Percentiles rank a stretch among this genome's conserved stretches.
Conservation (phyloP, 2,113 vertebrate species). For the Azemiops feae region DNA sequence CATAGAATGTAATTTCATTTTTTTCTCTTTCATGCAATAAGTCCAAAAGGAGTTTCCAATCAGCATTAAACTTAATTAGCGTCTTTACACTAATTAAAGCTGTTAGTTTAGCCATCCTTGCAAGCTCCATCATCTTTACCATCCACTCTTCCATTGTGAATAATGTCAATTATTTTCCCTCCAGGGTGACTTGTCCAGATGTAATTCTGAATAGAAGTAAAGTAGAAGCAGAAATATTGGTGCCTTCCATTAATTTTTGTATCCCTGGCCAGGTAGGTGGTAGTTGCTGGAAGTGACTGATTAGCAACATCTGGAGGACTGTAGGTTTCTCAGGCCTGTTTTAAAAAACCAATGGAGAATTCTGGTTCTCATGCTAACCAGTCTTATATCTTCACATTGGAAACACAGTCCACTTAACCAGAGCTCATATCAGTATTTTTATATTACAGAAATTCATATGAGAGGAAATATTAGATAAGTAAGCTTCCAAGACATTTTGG, state of each 20-base stretch:
- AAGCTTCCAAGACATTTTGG: background rate
- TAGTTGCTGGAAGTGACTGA: background rate
- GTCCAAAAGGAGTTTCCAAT: background rate
- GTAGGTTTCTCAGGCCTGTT: background rate
- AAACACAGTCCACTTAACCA: background rate
- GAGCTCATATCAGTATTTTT: background rate
- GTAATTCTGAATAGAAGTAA: background rate
- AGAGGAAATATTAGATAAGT: background rate
- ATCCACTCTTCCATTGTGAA: background rate
- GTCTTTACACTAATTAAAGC: background rate
- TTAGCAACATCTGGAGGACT: background rate
- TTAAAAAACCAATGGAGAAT: background rate
- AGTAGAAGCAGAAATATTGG: background rate
- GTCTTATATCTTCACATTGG: background rate
- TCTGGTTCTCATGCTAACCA: background rate
- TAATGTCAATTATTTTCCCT: background rate
- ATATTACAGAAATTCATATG: background rate
- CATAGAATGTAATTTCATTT: background rate
- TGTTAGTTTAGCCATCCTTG: background rate
- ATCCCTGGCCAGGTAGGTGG: too few relatives aligned
- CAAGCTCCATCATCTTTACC: background rate
- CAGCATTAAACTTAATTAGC: background rate
- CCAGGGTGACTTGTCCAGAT: background rate
- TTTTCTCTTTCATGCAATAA: background rate
- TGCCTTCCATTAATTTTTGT: background rate